Evolutionary conservation across 2,797 vertebrate species (phyloP), one percentile per base, ranked within the genome.

Genomic region (Peromyscus melanophrys): DNA sequence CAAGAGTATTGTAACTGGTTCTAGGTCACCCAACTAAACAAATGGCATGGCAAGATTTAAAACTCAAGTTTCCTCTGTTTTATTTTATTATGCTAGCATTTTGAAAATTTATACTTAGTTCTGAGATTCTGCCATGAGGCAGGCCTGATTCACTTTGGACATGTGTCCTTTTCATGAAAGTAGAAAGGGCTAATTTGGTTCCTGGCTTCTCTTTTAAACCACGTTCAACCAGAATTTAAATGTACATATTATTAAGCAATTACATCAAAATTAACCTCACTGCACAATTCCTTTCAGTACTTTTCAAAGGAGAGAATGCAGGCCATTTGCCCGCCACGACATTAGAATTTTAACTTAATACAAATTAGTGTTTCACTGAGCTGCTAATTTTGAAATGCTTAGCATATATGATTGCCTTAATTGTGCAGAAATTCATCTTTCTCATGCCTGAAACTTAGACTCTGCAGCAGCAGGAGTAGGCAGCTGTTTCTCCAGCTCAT

Each of bases 121-220:
- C 63, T 85, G 31, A 85, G 59, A 89, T 89, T 85, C n/a, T 81
- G 57, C 52, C 94, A 96, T 37, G 9, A 96, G 0, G 83, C 55
- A 96, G 21, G 82, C 49, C 87, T 92, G 61, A 23, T 81, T 93
- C 63, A 46, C 96, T 97, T 96, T 96, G 81, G 57, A 84, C 93
- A 78, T 93, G 67, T 57, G 40, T 95, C 94, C 0, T 0, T 86
- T 97, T 89, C 31, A 34, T 82, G 57, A 92, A 98, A 91, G 46
- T 40, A 89, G 77, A 92, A 73, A 96, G 77, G 71, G 76, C 6
- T 88, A 96, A 83, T 97, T 97, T 83, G 75, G 82, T 57, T 94
- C 95, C 88, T 85, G 85, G 65, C 97, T 90, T 97, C 92, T 98
- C 52, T 90, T 97, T 77, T 92, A 96, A 96, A 94, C 6, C 52